phyloP scores from a whole-genome alignment of 2,888 invertebrate species.

The Neocrepidodera transversa region DNA sequence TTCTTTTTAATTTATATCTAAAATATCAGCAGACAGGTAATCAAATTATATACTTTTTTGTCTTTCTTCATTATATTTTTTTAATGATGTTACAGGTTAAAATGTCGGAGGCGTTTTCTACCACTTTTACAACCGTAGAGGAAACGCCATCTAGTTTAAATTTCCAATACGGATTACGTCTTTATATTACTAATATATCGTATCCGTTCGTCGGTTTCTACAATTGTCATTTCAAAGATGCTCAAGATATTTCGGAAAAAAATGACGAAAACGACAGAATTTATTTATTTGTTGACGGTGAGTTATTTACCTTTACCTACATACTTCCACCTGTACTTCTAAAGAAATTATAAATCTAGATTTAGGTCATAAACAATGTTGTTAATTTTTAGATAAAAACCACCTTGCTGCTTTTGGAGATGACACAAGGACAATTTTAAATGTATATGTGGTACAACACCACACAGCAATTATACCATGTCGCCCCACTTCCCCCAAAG shows the following conservation, averaged over 20 bases:
- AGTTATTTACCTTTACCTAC: constrained; percentile 34
- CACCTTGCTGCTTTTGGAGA: constrained; percentile 59
- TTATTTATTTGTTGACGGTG: constrained; percentile 66
- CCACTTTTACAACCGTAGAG: constrained; percentile 33
- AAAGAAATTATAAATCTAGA: neutral
- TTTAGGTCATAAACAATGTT: neutral
- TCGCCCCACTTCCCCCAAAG: constrained; percentile 68
- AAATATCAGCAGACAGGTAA: too few relatives aligned
- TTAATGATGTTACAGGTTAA: constrained; percentile 33
- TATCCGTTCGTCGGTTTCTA: constrained; percentile 58
- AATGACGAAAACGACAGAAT: constrained; percentile 57
- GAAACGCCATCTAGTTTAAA: constrained; percentile 42
- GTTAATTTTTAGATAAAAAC: constrained; percentile 58
- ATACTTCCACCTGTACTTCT: neutral
- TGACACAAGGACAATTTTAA: constrained; percentile 37
- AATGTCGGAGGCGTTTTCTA: neutral
- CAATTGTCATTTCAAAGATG: constrained; percentile 56
- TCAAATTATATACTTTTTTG: too few relatives aligned
- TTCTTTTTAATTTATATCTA: too few relatives aligned
- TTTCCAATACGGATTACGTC: constrained; percentile 58
- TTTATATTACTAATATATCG: constrained; percentile 57
- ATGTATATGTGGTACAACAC: constrained; percentile 55
- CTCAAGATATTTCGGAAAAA: constrained; percentile 53
- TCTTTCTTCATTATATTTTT: neutral
- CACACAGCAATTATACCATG: constrained; percentile 66